Conservation (phyloP, 2,797 vertebrate species). For the Phalloptychus januarius region DNA sequence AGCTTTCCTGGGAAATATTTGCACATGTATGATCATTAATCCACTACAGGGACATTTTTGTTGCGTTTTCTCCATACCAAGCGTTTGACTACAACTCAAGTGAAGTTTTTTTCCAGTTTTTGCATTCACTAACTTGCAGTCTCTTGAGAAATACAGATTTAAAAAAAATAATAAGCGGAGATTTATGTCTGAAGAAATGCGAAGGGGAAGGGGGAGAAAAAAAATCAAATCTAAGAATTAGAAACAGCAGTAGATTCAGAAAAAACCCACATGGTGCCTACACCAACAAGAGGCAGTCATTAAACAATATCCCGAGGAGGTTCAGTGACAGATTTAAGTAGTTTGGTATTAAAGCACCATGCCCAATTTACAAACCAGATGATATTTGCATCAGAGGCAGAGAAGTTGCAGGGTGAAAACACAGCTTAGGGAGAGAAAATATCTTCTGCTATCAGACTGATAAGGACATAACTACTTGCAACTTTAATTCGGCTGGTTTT, state of each 20-base stretch:
- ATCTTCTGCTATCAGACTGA: conserved; percentile 66
- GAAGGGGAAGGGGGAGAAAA: neutral
- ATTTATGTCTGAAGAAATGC: conserved; percentile 27
- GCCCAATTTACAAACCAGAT: conserved; percentile 68
- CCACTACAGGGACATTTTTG: conserved; percentile 3
- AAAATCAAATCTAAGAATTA: conserved; percentile 46
- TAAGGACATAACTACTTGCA: conserved; percentile 51
- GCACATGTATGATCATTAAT: conserved; percentile 28
- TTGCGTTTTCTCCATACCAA: neutral
- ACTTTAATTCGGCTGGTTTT: conserved; percentile 42
- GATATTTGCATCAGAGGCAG: conserved; percentile 69
- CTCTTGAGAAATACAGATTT: conserved; percentile 10
- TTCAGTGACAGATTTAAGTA: conserved; percentile 64
- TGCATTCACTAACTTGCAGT: conserved; percentile 5
- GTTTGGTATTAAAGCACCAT: conserved; percentile 58
- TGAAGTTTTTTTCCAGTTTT: conserved; percentile 8
- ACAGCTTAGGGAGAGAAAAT: conserved; percentile 63
- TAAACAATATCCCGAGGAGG: conserved; percentile 73
- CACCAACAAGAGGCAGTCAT: conserved; percentile 66
- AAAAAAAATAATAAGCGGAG: conserved; percentile 16
- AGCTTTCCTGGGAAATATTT: conserved; percentile 13
- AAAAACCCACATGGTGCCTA: conserved; percentile 43
- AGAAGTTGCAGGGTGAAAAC: conserved; percentile 63
- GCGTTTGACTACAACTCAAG: conserved; percentile 7
- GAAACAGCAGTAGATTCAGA: conserved; percentile 35